Percentiles rank a stretch among this genome's conserved stretches.
These are phyloP conservation scores for Drosophila obscura DNA, from an alignment of 1,140 invertebrate genomes.

Conservation along the genomic window DNA sequence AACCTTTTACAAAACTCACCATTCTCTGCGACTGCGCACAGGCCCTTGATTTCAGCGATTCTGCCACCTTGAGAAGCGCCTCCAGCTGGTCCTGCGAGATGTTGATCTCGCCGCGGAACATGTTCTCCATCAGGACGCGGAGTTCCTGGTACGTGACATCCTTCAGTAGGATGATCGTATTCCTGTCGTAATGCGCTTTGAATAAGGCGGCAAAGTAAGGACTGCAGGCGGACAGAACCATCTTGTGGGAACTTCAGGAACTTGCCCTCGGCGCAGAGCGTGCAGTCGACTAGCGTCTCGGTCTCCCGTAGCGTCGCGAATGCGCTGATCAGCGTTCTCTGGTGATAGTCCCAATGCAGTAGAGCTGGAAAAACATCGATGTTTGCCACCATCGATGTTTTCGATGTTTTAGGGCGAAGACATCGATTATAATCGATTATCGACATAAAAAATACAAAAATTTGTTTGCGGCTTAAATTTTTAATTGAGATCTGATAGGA, in stretches of 20 bases:
- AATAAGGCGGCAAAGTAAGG: constrained; percentile 95
- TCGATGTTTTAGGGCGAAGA: no score
- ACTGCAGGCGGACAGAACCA: constrained; percentile 96
- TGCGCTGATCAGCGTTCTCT: constrained; percentile 94
- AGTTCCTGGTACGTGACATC: constrained; percentile 96
- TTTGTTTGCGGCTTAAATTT: no score
- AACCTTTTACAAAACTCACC: constrained; percentile 43
- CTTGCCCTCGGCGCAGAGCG: constrained; percentile 95
- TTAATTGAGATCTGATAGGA: no score
- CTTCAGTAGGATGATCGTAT: constrained; percentile 94
- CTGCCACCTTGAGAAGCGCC: constrained; percentile 93
- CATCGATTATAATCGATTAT: no score
- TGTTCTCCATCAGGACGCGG: constrained; percentile 96
- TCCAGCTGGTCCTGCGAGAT: constrained; percentile 96
- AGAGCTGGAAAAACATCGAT: no score
- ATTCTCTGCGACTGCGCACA: constrained; percentile 69
- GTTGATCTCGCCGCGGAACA: constrained; percentile 97
- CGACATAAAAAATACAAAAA: no score
- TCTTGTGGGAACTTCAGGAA: constrained; percentile 96
- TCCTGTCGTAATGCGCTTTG: constrained; percentile 92
- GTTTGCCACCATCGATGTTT: no score
- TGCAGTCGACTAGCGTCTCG: constrained; percentile 96
- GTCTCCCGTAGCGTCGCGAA: constrained; percentile 95
- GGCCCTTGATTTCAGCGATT: constrained; percentile 95
- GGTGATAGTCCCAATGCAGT: constrained; percentile 97